Conservation (phyloP, 2,113 vertebrate species). For the Circaetus cinerascens region DNA sequence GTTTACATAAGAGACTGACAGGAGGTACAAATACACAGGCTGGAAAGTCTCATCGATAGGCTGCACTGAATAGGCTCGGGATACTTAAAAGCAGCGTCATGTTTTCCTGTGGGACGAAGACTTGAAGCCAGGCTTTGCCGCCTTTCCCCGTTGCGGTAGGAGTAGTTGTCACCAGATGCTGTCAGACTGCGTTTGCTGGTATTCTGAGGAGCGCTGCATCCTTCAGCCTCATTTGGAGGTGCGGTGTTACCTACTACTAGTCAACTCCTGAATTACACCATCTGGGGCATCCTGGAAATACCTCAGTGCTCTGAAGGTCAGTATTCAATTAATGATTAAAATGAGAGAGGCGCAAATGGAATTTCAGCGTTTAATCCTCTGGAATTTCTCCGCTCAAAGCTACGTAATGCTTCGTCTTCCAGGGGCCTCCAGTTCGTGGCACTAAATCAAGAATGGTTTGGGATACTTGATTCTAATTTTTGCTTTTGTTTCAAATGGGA, state of each 20-base stretch:
- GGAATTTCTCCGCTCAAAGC: not conserved
- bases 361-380: not conserved
- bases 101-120: fast-evolving
- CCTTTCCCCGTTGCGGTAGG: fast-evolving
- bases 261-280: fast-evolving
- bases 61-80: fast-evolving
- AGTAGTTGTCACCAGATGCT: too few relatives aligned
- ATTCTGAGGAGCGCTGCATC: not conserved
- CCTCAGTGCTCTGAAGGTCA: not conserved
- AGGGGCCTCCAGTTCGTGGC: not conserved
- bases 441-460: not conserved
- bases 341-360: not conserved
- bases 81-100: fast-evolving
- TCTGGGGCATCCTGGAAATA: not conserved
- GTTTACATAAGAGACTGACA: fast-evolving
- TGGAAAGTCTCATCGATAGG: fast-evolving
- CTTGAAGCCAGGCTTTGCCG: fast-evolving
- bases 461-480: not conserved
- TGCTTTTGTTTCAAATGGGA: not conserved
- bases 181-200: fast-evolving
- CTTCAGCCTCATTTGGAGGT: not conserved
- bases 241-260: fast-evolving
- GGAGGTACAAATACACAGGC: fast-evolving
- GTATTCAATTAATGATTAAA: not conserved
- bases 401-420: not conserved